Base-by-base conservation (phyloP, 2,888 invertebrate genomes). In the Callyntrura guangdongensis region DNA sequence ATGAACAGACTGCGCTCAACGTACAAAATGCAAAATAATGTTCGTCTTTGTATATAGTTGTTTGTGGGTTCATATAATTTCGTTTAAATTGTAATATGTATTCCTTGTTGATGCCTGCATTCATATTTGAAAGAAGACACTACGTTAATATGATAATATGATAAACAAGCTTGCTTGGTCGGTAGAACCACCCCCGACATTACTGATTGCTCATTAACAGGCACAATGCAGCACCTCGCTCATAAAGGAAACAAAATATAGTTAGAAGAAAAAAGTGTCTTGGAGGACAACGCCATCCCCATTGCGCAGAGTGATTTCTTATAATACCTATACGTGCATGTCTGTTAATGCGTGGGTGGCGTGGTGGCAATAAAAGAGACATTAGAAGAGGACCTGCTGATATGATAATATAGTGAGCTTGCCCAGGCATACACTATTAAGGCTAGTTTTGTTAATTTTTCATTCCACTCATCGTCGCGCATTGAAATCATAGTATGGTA, bases 161-260 rank as follows among this genome's bases (percentile, higher is more conserved):
- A 85, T 69, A 77, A 86, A 64, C 74, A 77, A 69, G 85, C 27
- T 85, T n/a, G 85, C 27, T 85, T n/a, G 85, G 85, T 85, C 45
- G 59, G 27, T 53, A 86, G 74, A 74, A 49, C 61, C 77, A 86
- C 86, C 77, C 79, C 77, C 86, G 56, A 59, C 14, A 17, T 79
- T 27, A 79, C 77, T 79, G 61, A 49, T 77, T 77, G 86, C 61
- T 77, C 64, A 74, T 86, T 86, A 86, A 77, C 20, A 56, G 6
- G 77, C 77, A 59, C 77, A 85, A 85, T 53, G 56, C 25, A 53
- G 20, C 67, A 77, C 74, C 74, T 77, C 47, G 61, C 77, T 86
- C 56, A n/a, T 61, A 86, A 86, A 77, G 49, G 74, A 86, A 86
- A 86, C 72, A 25, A 45, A 72, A 85, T 85, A 59, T 72, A 64